phyloP scores from a whole-genome alignment of 1,140 invertebrate genomes.

The Drosophila obscura region DNA sequence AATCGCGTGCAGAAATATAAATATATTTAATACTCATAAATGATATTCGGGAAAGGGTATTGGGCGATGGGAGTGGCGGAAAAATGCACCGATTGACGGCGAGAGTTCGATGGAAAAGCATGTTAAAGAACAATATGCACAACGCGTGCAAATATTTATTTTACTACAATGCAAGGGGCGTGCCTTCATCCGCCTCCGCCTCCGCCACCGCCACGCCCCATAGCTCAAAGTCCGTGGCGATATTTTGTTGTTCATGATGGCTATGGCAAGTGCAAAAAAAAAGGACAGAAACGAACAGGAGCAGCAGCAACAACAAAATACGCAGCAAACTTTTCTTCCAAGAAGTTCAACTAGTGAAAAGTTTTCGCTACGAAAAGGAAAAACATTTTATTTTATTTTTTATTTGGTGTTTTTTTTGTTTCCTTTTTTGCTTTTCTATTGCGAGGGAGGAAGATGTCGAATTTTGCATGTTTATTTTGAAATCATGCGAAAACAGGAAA shows the following conservation, averaged over 20 bases:
- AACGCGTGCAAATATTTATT: slow-evolving; percentile 64
- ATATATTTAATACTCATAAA: no score
- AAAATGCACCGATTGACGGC: neutral
- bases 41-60: no score
- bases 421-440: no score
- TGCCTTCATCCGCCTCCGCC: no score
- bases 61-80: no score
- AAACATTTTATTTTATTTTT: slow-evolving; percentile 26
- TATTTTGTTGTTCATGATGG: slow-evolving; percentile 38
- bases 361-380: slow-evolving; percentile 26
- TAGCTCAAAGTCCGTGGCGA: slow-evolving; percentile 35
- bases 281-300: slow-evolving; percentile 1
- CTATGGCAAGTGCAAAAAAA: slow-evolving; percentile 2
- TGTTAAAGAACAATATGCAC: slow-evolving; percentile 42
- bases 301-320: slow-evolving; percentile 28
- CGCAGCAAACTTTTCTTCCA: slow-evolving; percentile 43
- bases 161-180: slow-evolving; percentile 19
- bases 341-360: slow-evolving; percentile 59
- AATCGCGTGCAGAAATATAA: no score
- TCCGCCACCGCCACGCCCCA: slow-evolving; percentile 23
- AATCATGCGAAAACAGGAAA: slow-evolving; percentile 66
- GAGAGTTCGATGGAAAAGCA: neutral
- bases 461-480: slow-evolving; percentile 66
- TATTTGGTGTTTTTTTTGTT: neutral
- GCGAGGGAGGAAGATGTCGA: slow-evolving; percentile 11